Conservation (phyloP, 2,113 vertebrate genomes). For the Bubalus kerabau region DNA sequence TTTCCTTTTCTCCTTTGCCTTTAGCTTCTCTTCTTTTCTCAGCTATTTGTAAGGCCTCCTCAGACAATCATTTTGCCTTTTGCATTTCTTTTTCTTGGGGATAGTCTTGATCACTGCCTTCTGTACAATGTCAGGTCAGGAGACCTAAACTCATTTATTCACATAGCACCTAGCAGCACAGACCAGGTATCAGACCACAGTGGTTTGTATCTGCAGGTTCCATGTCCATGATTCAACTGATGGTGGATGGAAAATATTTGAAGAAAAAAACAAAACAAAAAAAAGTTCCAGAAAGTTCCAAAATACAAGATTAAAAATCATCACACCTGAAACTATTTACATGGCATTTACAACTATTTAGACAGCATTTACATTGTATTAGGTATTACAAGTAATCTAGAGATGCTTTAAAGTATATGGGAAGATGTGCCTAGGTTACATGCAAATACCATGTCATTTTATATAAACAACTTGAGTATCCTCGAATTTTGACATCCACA, state of each 20-base stretch:
- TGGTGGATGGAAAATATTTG: neutral
- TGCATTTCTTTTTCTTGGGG: neutral
- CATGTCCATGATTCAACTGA: neutral
- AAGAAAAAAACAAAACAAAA: neutral
- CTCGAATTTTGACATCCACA: neutral
- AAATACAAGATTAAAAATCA: neutral
- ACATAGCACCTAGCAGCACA: neutral
- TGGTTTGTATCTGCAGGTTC: neutral
- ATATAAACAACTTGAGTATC: neutral
- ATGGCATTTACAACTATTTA: neutral
- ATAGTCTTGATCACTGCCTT: neutral
- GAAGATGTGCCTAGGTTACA: neutral
- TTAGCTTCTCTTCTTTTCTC: neutral
- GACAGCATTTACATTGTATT: neutral
- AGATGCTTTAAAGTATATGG: neutral
- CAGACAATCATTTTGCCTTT: neutral
- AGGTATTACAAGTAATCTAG: neutral
- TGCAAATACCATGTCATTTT: neutral
- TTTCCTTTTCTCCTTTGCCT: neutral
- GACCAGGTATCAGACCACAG: neutral
- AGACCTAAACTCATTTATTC: neutral
- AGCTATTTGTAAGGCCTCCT: neutral
- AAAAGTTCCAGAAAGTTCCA: neutral
- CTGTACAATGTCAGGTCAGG: neutral
- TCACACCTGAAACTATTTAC: neutral